These are phyloP conservation scores for Physocephala rufipes DNA, from an alignment of 2,888 invertebrate genomes.

Conservation along the genomic window DNA sequence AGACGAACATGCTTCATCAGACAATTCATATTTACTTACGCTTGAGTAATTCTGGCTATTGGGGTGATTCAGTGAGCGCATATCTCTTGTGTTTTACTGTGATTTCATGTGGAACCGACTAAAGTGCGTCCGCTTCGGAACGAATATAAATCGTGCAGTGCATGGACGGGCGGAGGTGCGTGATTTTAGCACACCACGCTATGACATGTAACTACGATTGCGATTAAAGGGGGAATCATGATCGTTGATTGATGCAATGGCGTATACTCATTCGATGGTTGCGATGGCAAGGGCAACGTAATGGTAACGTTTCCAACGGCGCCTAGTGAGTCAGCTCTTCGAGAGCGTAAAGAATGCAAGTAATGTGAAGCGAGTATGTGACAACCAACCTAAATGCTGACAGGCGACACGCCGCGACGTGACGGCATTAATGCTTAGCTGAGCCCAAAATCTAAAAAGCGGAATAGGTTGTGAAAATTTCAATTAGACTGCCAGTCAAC, in stretches of 20 bases:
- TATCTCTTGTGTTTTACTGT: conserved; percentile 24
- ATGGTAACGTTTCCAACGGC: neutral
- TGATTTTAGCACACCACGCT: conserved; percentile 21
- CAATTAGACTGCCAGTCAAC: conserved; percentile 7
- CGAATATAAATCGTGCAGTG: conserved; percentile 27
- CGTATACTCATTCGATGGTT: neutral
- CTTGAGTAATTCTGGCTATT: conserved; percentile 19
- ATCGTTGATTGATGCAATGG: conserved; percentile 24
- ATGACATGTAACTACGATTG: neutral
- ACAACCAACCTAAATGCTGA: conserved; percentile 19
- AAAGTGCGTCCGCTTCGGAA: conserved; percentile 26
- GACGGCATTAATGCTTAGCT: conserved; percentile 1
- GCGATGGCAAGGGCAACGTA: neutral
- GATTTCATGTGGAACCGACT: conserved; percentile 31
- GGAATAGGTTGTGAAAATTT: conserved; percentile 30
- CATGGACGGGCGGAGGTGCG: conserved; percentile 18
- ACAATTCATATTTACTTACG: conserved; percentile 30
- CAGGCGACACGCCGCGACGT: neutral
- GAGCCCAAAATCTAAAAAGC: conserved; percentile 24
- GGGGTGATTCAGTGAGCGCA: conserved; percentile 20
- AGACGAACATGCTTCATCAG: conserved; percentile 27
- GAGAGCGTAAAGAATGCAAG: neutral
- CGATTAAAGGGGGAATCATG: conserved; percentile 18
- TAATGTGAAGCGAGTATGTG: conserved; percentile 11
- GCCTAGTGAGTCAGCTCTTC: neutral